Conservation (phyloP, 2,888 invertebrate species). For the Achlya flavicornis region DNA sequence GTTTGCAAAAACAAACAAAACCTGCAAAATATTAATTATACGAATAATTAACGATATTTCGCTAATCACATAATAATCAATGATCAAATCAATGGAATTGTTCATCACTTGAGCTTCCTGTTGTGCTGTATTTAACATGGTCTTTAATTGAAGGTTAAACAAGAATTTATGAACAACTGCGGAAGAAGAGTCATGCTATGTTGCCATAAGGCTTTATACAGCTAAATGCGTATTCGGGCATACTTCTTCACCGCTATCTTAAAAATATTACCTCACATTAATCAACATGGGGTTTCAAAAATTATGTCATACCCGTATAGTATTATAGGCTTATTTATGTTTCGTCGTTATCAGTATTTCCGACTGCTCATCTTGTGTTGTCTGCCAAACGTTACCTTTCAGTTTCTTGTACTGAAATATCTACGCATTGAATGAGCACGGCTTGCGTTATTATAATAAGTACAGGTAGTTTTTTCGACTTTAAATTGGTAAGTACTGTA, state of each 20-base stretch:
- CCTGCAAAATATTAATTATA: background rate
- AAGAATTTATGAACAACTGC: background rate
- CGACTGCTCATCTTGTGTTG: background rate
- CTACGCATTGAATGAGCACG: background rate
- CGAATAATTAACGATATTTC: constrained; percentile 5
- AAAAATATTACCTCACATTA: constrained; percentile 3
- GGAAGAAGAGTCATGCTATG: constrained; percentile 7
- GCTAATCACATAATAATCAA: constrained; percentile 4
- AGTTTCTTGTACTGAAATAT: background rate
- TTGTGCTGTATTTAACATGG: background rate
- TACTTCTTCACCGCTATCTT: background rate
- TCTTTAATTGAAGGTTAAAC: background rate
- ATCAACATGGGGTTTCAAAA: background rate
- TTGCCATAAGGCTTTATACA: background rate
- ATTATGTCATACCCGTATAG: background rate
- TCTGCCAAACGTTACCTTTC: background rate
- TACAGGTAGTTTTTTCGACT: background rate
- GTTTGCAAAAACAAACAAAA: background rate
- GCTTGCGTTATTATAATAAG: background rate
- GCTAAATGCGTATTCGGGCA: background rate
- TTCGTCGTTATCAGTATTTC: background rate
- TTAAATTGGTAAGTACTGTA: background rate
- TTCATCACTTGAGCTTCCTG: background rate
- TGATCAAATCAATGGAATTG: constrained; percentile 5
- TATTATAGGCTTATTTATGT: constrained; percentile 6